Evolutionary conservation across 2,113 vertebrate species (phyloP), one percentile per base, ranked within the genome.

Genomic region (Mandrillus leucophaeus): DNA sequence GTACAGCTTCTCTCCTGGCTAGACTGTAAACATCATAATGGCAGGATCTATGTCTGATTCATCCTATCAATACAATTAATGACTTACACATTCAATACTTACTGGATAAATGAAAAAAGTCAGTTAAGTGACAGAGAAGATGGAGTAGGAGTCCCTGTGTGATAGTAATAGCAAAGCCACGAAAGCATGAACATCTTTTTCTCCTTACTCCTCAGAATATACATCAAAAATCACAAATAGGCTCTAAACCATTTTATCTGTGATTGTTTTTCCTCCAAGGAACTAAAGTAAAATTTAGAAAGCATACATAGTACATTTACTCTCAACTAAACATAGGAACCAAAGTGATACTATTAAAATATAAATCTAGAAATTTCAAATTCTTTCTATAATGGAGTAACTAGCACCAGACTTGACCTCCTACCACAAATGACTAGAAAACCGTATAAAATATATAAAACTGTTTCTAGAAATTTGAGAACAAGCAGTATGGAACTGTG

Each of bases 271-370:
- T 23, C 8, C 38, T n/a, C 70, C n/a, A 94, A 96, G 52, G 30
- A 97, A 89, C 43, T 90, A 79, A 90, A 72, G 12, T 17, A 85
- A 97, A 79, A 92, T 80, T 89, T 61, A 61, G 43, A 68, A 96
- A 96, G 75, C 73, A 83, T 8, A 52, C 20, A 85, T 5, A 81
- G 59, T 22, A 27, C 59, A 90, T 52, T 78, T 85, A 90, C 50
- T 90, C 14, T 96, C 50, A 96, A 81, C 8, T 86, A 72, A 64
- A 38, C 12, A 66, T 25, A 25, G n/a, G 38, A 89, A 40, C 17
- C 20, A 93, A 93, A 68, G 25, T 68, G 59, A 83, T 70, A 13
- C 43, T 59, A 59, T n/a, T 96, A 50, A 93, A 84, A 84, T 79
- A 23, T 79, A 84, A 79, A 59, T 57, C 40, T 76, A 59, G 45